phyloP scores from a whole-genome alignment of 2,888 invertebrate species.

The Eilema depressum region DNA sequence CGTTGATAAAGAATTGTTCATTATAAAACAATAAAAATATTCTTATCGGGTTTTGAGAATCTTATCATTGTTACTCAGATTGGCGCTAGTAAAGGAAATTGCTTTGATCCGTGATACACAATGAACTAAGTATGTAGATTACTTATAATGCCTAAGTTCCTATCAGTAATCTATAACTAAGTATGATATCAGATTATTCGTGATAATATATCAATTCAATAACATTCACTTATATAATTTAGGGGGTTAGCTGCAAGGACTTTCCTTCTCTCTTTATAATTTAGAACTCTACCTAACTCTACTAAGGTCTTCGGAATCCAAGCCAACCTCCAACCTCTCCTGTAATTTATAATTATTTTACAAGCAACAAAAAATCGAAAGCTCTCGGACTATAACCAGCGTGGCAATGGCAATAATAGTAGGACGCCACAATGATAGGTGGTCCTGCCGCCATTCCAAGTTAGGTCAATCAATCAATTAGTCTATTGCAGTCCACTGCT shows the following conservation, averaged over 20 bases:
- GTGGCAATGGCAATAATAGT: too few species aligned
- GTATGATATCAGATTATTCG: constrained; percentile 9
- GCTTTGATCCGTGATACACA: constrained; percentile 63
- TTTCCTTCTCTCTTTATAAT: neutral
- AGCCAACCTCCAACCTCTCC: too few species aligned
- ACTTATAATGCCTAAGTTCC: neutral
- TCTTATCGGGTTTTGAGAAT: constrained; percentile 29
- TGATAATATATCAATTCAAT: constrained; percentile 11
- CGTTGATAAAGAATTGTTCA: constrained; percentile 29
- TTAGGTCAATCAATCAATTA: too few species aligned
- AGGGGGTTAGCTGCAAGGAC: neutral
- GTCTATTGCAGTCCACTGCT: too few species aligned
- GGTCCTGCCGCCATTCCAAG: too few species aligned
- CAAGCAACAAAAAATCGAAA: too few species aligned
- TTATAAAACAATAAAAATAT: constrained; percentile 21
- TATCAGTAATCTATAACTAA: constrained; percentile 12
- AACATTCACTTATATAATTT: neutral
- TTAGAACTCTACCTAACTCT: neutral
- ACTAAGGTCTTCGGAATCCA: too few species aligned
- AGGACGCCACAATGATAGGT: too few species aligned
- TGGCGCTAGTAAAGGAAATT: constrained; percentile 57
- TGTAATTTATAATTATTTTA: too few species aligned
- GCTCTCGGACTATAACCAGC: too few species aligned
- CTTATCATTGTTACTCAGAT: constrained; percentile 50
- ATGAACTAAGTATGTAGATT: constrained; percentile 27